Conservation (phyloP, 2,113 vertebrate species). For the Tympanuchus pallidicinctus region DNA sequence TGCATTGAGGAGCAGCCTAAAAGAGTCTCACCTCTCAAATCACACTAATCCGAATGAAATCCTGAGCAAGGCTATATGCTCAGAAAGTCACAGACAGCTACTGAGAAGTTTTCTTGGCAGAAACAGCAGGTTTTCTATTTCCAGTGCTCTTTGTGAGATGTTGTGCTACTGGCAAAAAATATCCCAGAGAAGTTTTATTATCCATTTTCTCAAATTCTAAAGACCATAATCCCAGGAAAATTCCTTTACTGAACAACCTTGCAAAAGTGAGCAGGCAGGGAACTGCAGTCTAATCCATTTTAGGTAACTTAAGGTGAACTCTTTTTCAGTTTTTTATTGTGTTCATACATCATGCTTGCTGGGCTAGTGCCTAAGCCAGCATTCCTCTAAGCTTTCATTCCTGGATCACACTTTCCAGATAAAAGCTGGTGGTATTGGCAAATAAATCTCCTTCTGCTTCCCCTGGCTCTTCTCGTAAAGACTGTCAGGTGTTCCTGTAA, state of each 20-base stretch:
- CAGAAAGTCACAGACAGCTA: neutral
- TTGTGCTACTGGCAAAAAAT: neutral
- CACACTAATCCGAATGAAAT: neutral
- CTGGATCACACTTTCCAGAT: neutral
- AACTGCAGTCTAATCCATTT: neutral
- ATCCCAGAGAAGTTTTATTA: neutral
- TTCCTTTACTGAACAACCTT: neutral
- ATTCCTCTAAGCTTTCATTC: neutral
- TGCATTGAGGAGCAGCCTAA: neutral
- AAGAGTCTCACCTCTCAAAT: neutral
- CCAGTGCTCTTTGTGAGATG: neutral
- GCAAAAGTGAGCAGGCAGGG: neutral
- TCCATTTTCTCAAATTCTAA: neutral
- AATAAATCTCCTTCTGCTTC: neutral
- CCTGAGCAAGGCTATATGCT: neutral
- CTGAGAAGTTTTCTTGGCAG: neutral
- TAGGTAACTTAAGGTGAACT: neutral
- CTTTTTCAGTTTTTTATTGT: neutral
- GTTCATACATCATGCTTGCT: neutral
- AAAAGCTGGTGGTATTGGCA: neutral
- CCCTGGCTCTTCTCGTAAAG: neutral
- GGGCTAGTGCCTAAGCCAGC: neutral
- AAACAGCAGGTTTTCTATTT: slow-evolving; percentile 32
- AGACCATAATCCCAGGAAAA: neutral
- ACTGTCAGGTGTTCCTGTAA: neutral